These are phyloP conservation scores for Lerista edwardsae DNA, from an alignment of 2,797 vertebrate species.

Conservation along the genomic window DNA sequence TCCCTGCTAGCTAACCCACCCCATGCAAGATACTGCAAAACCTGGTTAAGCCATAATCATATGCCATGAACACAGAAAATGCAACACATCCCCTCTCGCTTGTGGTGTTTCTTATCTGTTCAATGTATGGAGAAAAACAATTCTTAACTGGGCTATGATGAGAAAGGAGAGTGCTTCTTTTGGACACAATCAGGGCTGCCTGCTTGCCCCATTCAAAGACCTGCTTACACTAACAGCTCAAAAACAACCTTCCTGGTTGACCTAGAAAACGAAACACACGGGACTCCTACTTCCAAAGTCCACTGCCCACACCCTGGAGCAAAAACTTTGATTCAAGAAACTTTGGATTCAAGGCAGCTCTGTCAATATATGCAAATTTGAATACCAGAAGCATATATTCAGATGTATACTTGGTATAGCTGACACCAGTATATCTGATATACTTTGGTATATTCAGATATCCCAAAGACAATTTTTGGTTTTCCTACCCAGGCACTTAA, in stretches of 20 bases:
- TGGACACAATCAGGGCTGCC: too few species aligned
- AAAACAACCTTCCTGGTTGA: neutral
- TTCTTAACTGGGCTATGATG: too few species aligned
- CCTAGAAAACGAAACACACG: neutral
- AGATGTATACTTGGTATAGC: too few species aligned
- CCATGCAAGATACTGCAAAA: neutral
- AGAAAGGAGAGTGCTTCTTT: too few species aligned
- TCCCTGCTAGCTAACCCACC: too few species aligned
- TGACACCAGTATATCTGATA: too few species aligned
- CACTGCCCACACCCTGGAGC: neutral
- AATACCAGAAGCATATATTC: neutral
- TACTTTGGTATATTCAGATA: neutral
- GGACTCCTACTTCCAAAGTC: neutral
- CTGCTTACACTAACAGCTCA: neutral
- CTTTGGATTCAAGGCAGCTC: neutral
- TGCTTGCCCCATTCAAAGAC: neutral
- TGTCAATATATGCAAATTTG: neutral
- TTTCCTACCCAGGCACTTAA: too few species aligned
- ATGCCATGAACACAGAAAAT: neutral
- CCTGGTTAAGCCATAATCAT: rapidly evolving
- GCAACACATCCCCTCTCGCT: neutral
- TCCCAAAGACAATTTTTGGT: too few species aligned
- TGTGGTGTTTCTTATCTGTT: neutral
- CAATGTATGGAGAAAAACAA: neutral
- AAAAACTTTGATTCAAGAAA: neutral